Conservation (phyloP, 2,888 invertebrate species). For the Mactromeris polynyma region DNA sequence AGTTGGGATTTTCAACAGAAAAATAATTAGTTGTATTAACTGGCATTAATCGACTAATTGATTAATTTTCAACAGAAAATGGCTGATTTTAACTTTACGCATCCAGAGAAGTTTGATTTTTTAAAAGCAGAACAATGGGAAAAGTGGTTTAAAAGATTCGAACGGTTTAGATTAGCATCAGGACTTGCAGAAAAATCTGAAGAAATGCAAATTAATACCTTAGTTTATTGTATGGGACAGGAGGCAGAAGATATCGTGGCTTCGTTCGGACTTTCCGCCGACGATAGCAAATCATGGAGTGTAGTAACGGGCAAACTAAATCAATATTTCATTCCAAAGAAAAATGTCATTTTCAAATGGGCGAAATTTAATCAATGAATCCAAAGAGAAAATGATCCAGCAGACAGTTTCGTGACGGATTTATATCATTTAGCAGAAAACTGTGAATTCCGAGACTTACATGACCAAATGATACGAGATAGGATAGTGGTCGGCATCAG, state of each 20-base stretch:
- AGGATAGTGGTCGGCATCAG: slow-evolving; percentile 60
- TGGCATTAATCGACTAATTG: too few species aligned
- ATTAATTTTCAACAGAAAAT: neutral
- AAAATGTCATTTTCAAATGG: slow-evolving; percentile 48
- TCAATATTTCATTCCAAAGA: slow-evolving; percentile 26
- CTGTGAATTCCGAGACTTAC: slow-evolving; percentile 52
- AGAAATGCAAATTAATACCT: too few species aligned
- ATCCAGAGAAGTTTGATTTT: too few species aligned
- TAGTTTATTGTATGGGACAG: too few species aligned
- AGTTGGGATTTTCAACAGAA: too few species aligned
- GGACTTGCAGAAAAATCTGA: too few species aligned
- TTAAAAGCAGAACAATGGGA: too few species aligned
- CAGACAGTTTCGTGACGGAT: slow-evolving; percentile 47
- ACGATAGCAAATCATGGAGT: slow-evolving; percentile 34
- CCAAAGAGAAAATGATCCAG: slow-evolving; percentile 35
- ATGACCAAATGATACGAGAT: slow-evolving; percentile 60
- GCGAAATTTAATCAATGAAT: slow-evolving; percentile 56
- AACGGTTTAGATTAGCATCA: too few species aligned
- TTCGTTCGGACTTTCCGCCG: neutral
- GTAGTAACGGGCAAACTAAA: slow-evolving; percentile 34
- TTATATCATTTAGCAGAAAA: slow-evolving; percentile 45
- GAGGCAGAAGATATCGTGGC: too few species aligned
- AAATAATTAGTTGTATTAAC: too few species aligned
- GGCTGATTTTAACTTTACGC: slow-evolving; percentile 20
- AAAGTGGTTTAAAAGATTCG: too few species aligned